Evolutionary conservation across 1,140 invertebrate genomes (phyloP).

Genomic region (Brachionus plicatilis): DNA sequence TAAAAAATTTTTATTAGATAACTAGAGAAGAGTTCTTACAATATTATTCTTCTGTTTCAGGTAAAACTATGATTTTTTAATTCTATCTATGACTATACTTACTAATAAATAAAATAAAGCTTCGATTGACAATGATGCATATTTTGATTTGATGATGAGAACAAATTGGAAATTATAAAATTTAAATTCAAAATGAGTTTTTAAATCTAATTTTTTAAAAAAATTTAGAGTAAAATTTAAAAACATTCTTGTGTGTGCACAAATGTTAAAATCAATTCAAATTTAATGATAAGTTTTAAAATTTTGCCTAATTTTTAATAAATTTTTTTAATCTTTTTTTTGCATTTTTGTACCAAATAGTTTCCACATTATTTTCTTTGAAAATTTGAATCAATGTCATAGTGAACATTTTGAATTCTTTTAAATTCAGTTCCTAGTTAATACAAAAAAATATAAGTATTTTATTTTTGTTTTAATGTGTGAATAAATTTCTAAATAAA

Average conservation of each 20-base stretch:
- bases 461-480: too few relatives aligned
- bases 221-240: background rate
- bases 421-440: slow-evolving; percentile 45
- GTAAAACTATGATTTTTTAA: background rate
- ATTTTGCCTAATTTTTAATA: background rate
- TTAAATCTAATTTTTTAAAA: background rate
- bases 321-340: background rate
- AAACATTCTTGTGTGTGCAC: background rate
- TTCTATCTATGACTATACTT: too few relatives aligned
- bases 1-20: slow-evolving; percentile 45
- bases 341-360: background rate
- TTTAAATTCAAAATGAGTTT: background rate
- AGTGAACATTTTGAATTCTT: slow-evolving; percentile 47
- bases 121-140: slow-evolving; percentile 51
- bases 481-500: too few relatives aligned
- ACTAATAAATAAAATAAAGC: slow-evolving; percentile 42
- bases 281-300: background rate
- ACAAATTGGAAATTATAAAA: slow-evolving; percentile 49
- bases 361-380: slow-evolving; percentile 39
- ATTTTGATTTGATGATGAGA: slow-evolving; percentile 54
- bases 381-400: slow-evolving; percentile 49
- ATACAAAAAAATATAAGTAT: too few relatives aligned
- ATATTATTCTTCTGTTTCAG: slow-evolving; percentile 49
- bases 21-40: slow-evolving; percentile 49
- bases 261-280: background rate